Evolutionary conservation across 1,140 invertebrate species (phyloP).

Genomic region (Zaprionus kolodkinae): DNA sequence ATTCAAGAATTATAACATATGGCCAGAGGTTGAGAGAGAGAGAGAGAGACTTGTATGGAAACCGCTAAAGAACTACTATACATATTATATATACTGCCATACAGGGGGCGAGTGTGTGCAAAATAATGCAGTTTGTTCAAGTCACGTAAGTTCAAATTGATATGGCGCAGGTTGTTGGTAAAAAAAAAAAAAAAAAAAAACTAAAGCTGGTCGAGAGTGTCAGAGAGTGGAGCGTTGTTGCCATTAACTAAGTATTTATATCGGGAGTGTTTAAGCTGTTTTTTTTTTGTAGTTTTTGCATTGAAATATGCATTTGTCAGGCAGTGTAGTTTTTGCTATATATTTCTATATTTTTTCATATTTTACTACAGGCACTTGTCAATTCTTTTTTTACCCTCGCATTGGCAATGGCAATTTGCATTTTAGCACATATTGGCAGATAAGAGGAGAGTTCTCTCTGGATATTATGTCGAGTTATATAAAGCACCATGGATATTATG

Average conservation of each 20-base stretch:
- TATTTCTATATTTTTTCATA: neutral
- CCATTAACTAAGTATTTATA: conserved; percentile 49
- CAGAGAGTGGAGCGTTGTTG: conserved; percentile 20
- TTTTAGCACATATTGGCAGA: conserved; percentile 69
- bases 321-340: neutral
- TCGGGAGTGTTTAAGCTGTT: conserved; percentile 4
- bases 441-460: conserved; percentile 44
- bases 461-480: conserved; percentile 14
- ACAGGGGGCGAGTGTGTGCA: conserved; percentile 38
- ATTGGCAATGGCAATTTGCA: conserved; percentile 44
- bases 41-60: neutral
- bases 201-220: conserved; percentile 3
- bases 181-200: conserved; percentile 17
- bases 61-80: conserved; percentile 7
- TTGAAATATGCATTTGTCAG: neutral
- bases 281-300: neutral
- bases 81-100: conserved; percentile 17
- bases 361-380: neutral
- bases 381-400: neutral
- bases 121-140: conserved; percentile 65
- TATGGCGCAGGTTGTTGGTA: conserved; percentile 51
- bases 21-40: neutral
- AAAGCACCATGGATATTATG: conserved; percentile 13
- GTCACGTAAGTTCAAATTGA: conserved; percentile 76
- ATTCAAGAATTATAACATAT: conserved; percentile 35